Conservation (phyloP, 2,888 invertebrate species). For the Sisyra terminalis region DNA sequence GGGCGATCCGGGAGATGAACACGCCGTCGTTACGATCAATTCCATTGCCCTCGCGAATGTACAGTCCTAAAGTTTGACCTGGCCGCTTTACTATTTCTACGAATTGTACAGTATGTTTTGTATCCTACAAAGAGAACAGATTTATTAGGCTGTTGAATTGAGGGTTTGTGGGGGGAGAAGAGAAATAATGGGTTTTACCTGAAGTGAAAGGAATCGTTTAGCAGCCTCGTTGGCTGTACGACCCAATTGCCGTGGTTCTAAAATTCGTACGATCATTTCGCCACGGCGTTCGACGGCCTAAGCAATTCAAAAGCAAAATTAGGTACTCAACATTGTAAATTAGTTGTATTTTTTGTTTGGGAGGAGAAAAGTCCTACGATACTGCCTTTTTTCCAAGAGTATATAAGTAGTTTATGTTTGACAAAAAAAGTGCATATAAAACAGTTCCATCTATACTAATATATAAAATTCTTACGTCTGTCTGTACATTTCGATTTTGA, state of each 20-base stretch:
- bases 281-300: conserved; percentile 78
- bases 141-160: too few relatives aligned
- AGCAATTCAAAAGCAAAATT: conserved; percentile 13
- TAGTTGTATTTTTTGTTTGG: too few relatives aligned
- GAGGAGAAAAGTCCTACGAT: too few relatives aligned
- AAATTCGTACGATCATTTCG: conserved; percentile 87
- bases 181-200: too few relatives aligned
- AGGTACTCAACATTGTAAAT: too few relatives aligned
- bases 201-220: conserved; percentile 67
- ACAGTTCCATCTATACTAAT: too few relatives aligned
- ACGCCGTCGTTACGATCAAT: conserved; percentile 88
- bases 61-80: conserved; percentile 93
- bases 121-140: conserved; percentile 39
- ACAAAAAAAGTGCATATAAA: too few relatives aligned
- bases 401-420: too few relatives aligned
- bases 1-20: conserved; percentile 91
- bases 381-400: too few relatives aligned
- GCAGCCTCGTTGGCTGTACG: conserved; percentile 74
- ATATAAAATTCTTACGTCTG: too few relatives aligned
- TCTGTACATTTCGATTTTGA: too few relatives aligned
- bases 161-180: too few relatives aligned
- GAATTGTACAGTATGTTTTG: conserved; percentile 67
- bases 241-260: conserved; percentile 77
- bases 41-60: conserved; percentile 99
- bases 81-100: conserved; percentile 98